Percentiles rank a stretch among this genome's conserved stretches.
Conservation (phyloP, 2,797 vertebrate species). For the Notamacropus eugenii region DNA sequence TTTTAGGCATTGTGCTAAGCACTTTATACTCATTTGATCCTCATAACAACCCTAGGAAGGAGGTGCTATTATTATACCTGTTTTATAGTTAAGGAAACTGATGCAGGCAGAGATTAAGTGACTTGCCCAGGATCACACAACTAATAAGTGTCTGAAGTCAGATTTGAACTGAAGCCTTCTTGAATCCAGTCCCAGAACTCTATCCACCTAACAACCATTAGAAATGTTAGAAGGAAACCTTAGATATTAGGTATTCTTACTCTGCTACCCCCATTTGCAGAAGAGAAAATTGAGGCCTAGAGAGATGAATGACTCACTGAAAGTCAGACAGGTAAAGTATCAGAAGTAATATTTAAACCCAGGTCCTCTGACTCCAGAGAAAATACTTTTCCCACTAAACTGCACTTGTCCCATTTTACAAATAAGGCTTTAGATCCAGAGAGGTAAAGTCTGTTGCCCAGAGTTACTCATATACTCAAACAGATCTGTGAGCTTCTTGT, state of each 20-base stretch:
- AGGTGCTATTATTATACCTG: neutral
- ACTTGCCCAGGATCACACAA: neutral
- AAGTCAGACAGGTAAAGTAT: neutral
- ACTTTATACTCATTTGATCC: neutral
- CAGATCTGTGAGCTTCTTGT: neutral
- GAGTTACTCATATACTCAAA: neutral
- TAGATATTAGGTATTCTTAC: neutral
- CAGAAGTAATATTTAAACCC: neutral
- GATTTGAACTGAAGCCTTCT: neutral
- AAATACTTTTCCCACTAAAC: accelerated
- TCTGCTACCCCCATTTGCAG: neutral
- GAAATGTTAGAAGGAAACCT: neutral
- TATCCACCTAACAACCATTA: neutral
- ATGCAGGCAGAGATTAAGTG: neutral
- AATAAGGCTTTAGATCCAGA: neutral
- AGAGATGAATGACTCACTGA: neutral
- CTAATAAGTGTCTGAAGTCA: neutral
- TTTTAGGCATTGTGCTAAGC: neutral
- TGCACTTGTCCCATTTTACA: neutral
- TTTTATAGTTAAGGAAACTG: neutral
- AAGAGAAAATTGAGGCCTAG: neutral
- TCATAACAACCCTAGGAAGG: neutral
- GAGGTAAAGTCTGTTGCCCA: neutral
- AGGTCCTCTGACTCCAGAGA: neutral
- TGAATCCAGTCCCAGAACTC: neutral